These are phyloP conservation scores for Gorsachius magnificus DNA, from an alignment of 2,797 vertebrate species.

Conservation along the genomic window DNA sequence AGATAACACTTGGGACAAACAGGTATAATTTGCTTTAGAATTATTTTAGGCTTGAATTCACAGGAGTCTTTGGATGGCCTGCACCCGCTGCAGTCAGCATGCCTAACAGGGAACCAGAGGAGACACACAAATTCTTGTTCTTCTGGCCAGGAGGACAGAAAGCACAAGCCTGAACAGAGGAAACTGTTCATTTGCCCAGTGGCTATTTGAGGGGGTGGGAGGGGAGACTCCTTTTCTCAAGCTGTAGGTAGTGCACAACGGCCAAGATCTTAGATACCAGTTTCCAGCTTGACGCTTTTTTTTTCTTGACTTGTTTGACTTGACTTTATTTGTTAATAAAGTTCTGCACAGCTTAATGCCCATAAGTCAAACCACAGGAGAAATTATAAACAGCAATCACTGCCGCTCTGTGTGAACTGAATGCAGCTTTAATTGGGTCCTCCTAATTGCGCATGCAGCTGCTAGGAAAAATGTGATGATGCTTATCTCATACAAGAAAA, in stretches of 20 bases:
- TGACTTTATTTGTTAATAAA: slow-evolving; percentile 31
- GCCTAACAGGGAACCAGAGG: neutral
- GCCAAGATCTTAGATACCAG: neutral
- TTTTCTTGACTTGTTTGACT: neutral
- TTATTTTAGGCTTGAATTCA: neutral
- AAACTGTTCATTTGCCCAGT: neutral
- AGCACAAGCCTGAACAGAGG: neutral
- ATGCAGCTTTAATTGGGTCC: slow-evolving; percentile 28
- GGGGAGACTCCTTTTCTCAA: neutral
- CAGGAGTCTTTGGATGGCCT: neutral
- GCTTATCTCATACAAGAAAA: slow-evolving; percentile 15
- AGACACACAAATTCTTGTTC: neutral
- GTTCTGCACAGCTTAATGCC: neutral
- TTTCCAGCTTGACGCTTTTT: neutral
- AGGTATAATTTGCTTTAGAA: neutral
- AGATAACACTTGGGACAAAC: neutral
- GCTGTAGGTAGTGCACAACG: neutral
- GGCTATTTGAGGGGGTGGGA: neutral
- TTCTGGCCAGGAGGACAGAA: neutral
- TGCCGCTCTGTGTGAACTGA: neutral
- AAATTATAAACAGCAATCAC: slow-evolving; percentile 28
- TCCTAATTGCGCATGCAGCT: slow-evolving; percentile 38
- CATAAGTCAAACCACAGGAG: slow-evolving; percentile 19
- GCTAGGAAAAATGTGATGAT: neutral
- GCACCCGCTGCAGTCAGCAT: neutral